Conservation (phyloP, 2,888 invertebrate genomes). For the Galerucella pusilla region DNA sequence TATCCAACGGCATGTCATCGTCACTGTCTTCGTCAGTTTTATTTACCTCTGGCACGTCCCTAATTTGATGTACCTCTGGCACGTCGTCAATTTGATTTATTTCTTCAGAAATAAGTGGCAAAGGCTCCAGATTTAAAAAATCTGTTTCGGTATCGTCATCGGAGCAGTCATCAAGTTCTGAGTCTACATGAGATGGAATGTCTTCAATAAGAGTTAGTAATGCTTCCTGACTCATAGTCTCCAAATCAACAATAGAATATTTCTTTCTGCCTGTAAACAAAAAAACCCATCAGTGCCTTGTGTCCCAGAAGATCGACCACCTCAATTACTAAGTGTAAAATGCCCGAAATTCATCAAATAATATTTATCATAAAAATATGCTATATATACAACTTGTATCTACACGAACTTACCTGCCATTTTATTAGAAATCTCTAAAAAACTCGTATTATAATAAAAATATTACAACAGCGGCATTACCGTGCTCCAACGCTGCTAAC, state of each 20-base stretch:
- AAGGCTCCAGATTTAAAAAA: constrained; percentile 6
- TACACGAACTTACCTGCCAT: constrained; percentile 12
- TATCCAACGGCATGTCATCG: constrained; percentile 15
- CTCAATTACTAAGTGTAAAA: constrained; percentile 14
- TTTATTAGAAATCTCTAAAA: constrained; percentile 18
- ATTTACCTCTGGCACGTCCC: too few species aligned
- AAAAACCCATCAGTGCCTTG: constrained; percentile 9
- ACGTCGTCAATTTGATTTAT: too few species aligned
- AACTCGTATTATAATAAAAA: constrained; percentile 7
- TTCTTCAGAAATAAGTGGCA: too few species aligned
- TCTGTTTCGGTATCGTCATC: constrained; percentile 11
- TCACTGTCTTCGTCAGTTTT: constrained; percentile 12
- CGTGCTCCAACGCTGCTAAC: constrained; percentile 9
- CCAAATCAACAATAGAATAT: constrained; percentile 13
- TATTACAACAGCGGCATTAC: constrained; percentile 8
- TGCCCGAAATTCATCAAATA: constrained; percentile 9
- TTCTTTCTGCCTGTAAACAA: constrained; percentile 14
- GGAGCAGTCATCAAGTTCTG: constrained; percentile 17
- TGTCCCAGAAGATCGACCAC: constrained; percentile 18
- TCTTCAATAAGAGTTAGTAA: constrained; percentile 8
- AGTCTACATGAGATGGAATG: constrained; percentile 14
- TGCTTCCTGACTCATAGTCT: constrained; percentile 7
- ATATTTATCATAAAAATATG: constrained; percentile 10
- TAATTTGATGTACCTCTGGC: too few species aligned
- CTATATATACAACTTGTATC: constrained; percentile 7